These are phyloP conservation scores for Xylocampa areola DNA, from an alignment of 2,888 invertebrate genomes.

Conservation along the genomic window DNA sequence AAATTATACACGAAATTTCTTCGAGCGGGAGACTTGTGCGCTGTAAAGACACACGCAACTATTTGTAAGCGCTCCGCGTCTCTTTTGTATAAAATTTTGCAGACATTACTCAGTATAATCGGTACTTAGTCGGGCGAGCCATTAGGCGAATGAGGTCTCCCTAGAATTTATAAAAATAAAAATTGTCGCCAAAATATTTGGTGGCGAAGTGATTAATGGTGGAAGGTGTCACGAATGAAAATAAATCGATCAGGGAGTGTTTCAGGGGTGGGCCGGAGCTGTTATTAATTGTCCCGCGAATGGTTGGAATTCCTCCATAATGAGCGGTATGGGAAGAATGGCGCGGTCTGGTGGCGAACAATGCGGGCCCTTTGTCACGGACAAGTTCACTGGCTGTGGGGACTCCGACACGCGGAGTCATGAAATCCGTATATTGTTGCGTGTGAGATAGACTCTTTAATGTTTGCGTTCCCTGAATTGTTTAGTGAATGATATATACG, in stretches of 20 bases:
- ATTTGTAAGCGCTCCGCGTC: constrained; percentile 27
- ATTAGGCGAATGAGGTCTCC: constrained; percentile 47
- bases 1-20: constrained; percentile 26
- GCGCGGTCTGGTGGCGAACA: constrained; percentile 56
- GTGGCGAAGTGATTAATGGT: constrained; percentile 58
- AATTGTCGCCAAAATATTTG: constrained; percentile 58
- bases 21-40: constrained; percentile 18
- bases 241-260: constrained; percentile 61
- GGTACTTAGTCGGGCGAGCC: constrained; percentile 38
- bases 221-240: constrained; percentile 56
- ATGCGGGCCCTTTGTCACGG: constrained; percentile 56
- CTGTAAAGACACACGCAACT: constrained; percentile 36
- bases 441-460: constrained; percentile 31
- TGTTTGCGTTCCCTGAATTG: constrained; percentile 29
- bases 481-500: constrained; percentile 45
- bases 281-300: constrained; percentile 65
- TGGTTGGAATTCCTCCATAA: constrained; percentile 61
- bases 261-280: constrained; percentile 47
- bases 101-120: constrained; percentile 50
- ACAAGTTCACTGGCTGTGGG: constrained; percentile 42
- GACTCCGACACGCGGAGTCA: constrained; percentile 13
- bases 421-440: constrained; percentile 35
- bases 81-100: constrained; percentile 35
- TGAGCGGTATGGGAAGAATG: constrained; percentile 64
- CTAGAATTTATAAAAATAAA: constrained; percentile 55